phyloP scores from a whole-genome alignment of 2,888 invertebrate genomes.

The Antheraea assamensis region DNA sequence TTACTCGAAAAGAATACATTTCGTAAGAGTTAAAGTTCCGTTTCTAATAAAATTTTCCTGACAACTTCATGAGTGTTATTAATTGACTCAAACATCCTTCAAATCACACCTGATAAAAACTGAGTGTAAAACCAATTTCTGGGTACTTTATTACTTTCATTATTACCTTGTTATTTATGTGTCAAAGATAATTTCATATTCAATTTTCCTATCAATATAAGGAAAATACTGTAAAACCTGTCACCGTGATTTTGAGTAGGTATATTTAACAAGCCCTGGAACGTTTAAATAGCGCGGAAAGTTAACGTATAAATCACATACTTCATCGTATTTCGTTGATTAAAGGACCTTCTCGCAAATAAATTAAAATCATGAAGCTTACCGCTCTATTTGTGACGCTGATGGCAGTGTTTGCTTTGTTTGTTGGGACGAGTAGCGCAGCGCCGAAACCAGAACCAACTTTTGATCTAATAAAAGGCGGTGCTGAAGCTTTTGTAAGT shows the following conservation, averaged over 20 bases:
- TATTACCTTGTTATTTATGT: no score
- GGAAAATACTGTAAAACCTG: background rate
- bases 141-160: no score
- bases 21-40: no score
- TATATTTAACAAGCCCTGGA: background rate
- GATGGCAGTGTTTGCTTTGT: no score
- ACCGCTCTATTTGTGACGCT: no score
- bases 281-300: background rate
- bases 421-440: background rate
- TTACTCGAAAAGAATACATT: no score
- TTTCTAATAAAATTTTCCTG: no score
- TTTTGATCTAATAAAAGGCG: background rate
- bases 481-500: constrained; percentile 7
- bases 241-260: background rate
- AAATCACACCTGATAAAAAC: no score
- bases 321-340: background rate
- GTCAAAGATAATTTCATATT: no score
- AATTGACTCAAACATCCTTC: no score
- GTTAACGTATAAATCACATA: background rate
- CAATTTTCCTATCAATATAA: background rate
- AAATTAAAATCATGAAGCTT: background rate
- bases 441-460: background rate
- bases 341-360: background rate
- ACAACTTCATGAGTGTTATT: no score
- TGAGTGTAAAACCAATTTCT: no score